Percentiles rank a stretch among this genome's conserved stretches.
phyloP scores from a whole-genome alignment of 2,113 vertebrate species.

The Larimichthys polyactis region DNA sequence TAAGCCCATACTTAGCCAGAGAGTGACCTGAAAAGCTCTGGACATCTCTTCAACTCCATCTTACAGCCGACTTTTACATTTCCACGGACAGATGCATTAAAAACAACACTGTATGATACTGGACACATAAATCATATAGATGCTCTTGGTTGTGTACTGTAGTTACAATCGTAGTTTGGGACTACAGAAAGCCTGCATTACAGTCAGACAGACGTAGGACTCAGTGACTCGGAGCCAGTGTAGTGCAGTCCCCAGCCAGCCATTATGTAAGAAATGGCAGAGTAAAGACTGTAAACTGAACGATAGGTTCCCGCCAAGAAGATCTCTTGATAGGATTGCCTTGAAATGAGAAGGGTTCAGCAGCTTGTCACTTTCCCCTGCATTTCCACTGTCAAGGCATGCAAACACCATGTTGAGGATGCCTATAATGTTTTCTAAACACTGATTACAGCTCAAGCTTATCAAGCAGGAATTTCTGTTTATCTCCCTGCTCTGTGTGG shows the following conservation, averaged over 20 bases:
- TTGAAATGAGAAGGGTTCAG: slow-evolving; percentile 37
- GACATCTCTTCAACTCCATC: slow-evolving; percentile 2
- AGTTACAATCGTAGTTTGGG: not conserved
- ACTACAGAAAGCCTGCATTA: slow-evolving; percentile 14
- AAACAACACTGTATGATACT: not conserved
- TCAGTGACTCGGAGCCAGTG: not conserved
- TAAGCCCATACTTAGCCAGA: slow-evolving; percentile 72
- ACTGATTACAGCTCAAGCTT: slow-evolving; percentile 30
- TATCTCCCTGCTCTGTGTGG: slow-evolving; percentile 61
- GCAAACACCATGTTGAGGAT: slow-evolving; percentile 15
- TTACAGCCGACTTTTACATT: not conserved
- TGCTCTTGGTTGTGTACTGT: not conserved
- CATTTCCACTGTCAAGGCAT: slow-evolving; percentile 23
- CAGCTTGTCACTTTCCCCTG: slow-evolving; percentile 13
- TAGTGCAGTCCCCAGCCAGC: slow-evolving; percentile 29
- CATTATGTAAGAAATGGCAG: slow-evolving; percentile 67
- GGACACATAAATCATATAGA: not conserved
- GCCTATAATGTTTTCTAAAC: slow-evolving; percentile 33
- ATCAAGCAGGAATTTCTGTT: slow-evolving; percentile 63
- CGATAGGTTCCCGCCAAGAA: slow-evolving; percentile 37
- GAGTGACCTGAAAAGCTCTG: slow-evolving; percentile 66
- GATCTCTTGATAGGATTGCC: slow-evolving; percentile 73
- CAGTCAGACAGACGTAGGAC: slow-evolving; percentile 15
- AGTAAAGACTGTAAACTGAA: slow-evolving; percentile 49
- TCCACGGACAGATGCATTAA: not conserved